These are phyloP conservation scores for Trematomus bernacchii DNA, from an alignment of 2,797 vertebrate species.

Conservation along the genomic window DNA sequence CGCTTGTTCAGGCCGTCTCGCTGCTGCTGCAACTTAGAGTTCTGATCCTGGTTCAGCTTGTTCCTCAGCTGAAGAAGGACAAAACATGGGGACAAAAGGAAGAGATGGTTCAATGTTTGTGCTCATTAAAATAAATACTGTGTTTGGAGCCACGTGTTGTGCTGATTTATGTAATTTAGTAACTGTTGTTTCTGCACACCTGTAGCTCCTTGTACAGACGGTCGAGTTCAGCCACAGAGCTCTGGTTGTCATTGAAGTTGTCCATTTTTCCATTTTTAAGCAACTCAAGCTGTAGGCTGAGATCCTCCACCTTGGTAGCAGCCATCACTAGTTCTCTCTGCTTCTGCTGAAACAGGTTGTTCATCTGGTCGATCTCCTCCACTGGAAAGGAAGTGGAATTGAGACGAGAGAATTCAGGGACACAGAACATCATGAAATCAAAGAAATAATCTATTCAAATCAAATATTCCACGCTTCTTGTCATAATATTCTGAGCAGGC, in stretches of 20 bases:
- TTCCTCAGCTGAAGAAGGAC: slow-evolving; percentile 90
- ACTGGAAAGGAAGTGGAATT: slow-evolving; percentile 78
- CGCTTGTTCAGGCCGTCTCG: slow-evolving; percentile 96
- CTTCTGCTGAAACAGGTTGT: slow-evolving; percentile 97
- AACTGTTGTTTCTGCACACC: slow-evolving; percentile 82
- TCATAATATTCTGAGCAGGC: background rate
- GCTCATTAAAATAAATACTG: background rate
- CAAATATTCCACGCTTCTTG: background rate
- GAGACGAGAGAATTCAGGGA: background rate
- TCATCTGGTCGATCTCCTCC: slow-evolving; percentile 99
- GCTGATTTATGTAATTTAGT: background rate
- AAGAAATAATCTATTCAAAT: background rate
- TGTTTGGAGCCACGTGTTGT: background rate
- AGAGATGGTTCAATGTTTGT: background rate
- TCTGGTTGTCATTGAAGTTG: slow-evolving; percentile 87
- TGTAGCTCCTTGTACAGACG: slow-evolving; percentile 97
- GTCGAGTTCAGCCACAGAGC: slow-evolving; percentile 91
- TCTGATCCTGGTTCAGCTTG: slow-evolving; percentile 98
- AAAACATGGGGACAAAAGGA: background rate
- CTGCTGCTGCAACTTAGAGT: slow-evolving; percentile 95
- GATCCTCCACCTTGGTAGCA: slow-evolving; percentile 95
- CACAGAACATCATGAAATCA: background rate
- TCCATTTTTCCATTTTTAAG: slow-evolving; percentile 94
- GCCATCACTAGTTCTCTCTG: slow-evolving; percentile 95
- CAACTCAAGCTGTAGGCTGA: slow-evolving; percentile 94